These are phyloP conservation scores for Lithophane socia DNA, from an alignment of 2,888 invertebrate genomes.

Conservation along the genomic window DNA sequence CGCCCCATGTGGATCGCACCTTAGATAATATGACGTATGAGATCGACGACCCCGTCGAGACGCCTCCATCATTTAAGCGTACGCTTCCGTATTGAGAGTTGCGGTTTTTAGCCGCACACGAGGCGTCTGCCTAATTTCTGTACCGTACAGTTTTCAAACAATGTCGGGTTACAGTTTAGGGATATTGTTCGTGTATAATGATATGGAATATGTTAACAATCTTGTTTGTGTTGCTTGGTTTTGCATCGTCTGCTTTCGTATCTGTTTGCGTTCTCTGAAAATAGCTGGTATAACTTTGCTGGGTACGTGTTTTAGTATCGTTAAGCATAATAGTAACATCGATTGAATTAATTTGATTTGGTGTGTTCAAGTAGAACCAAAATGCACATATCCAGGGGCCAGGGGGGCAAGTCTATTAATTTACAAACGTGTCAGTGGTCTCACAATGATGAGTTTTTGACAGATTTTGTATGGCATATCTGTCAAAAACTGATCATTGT, in stretches of 20 bases:
- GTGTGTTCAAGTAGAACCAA: neutral
- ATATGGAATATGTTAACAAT: slow-evolving; percentile 48
- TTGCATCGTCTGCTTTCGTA: slow-evolving; percentile 28
- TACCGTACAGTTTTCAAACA: slow-evolving; percentile 57
- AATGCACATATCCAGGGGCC: no score
- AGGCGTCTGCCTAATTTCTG: slow-evolving; percentile 57
- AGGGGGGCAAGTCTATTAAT: no score
- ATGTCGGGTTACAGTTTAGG: slow-evolving; percentile 46
- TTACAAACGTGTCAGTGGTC: no score
- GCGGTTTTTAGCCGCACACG: slow-evolving; percentile 69
- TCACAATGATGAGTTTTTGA: no score
- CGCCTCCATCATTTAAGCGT: slow-evolving; percentile 77
- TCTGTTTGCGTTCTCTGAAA: slow-evolving; percentile 29
- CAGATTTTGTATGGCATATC: no score
- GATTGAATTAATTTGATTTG: neutral
- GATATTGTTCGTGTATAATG: slow-evolving; percentile 54
- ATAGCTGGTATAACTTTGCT: slow-evolving; percentile 23
- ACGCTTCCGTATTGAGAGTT: slow-evolving; percentile 71
- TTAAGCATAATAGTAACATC: neutral
- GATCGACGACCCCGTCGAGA: slow-evolving; percentile 75
- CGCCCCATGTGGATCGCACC: slow-evolving; percentile 52
- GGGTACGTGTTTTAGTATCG: slow-evolving; percentile 10
- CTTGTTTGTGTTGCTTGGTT: slow-evolving; percentile 50
- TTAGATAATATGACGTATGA: slow-evolving; percentile 72
- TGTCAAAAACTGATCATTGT: no score